Conservation (phyloP, 1,140 invertebrate species). For the Euura saliciscinereae region DNA sequence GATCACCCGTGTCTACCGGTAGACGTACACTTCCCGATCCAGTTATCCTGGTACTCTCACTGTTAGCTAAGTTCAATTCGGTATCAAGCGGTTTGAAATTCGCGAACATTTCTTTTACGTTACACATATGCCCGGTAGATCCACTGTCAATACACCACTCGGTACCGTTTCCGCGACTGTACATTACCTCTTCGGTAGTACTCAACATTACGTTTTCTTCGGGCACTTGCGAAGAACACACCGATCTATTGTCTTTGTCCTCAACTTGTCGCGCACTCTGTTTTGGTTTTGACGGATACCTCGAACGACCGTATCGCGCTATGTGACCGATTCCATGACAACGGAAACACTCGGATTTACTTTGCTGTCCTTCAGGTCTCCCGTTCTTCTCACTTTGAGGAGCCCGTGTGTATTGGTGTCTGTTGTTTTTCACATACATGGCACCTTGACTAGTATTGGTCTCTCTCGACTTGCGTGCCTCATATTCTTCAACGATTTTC, state of each 20-base stretch:
- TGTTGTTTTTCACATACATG: constrained; percentile 13
- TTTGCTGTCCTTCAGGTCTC: constrained; percentile 15
- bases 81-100: neutral
- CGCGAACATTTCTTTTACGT: neutral
- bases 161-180: neutral
- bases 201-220: too few relatives aligned
- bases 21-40: constrained; percentile 15
- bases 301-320: constrained; percentile 8
- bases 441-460: neutral
- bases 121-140: constrained; percentile 16
- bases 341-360: constrained; percentile 18
- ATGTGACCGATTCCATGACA: constrained; percentile 16
- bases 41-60: constrained; percentile 12
- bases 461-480: constrained; percentile 13
- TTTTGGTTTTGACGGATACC: constrained; percentile 14
- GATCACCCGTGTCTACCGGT: too few relatives aligned
- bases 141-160: constrained; percentile 20
- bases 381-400: neutral
- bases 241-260: neutral
- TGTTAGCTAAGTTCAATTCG: constrained; percentile 11
- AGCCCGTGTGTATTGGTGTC: too few relatives aligned
- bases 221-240: too few relatives aligned
- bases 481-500: constrained; percentile 33
- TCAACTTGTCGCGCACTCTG: neutral
- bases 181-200: constrained; percentile 17